phyloP scores from a whole-genome alignment of 2,797 vertebrate species.

The Cyclura pinguis region DNA sequence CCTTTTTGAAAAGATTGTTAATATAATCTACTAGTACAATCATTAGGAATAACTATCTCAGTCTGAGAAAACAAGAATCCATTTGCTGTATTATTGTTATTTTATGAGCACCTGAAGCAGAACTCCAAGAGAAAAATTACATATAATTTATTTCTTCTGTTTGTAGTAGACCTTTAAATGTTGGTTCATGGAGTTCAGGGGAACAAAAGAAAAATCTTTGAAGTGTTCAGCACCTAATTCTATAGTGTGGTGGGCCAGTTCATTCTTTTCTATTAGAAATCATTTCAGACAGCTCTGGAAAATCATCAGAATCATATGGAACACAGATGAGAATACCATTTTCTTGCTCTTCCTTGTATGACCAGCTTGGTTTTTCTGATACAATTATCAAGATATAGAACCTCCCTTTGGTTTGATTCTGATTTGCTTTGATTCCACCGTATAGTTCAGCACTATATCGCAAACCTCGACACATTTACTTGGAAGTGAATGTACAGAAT shows the following conservation, averaged over 20 bases:
- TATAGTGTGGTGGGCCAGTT: background rate
- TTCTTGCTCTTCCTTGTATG: slow-evolving; percentile 12
- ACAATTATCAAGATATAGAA: background rate
- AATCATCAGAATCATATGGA: background rate
- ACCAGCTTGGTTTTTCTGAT: background rate
- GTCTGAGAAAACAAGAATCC: slow-evolving; percentile 5
- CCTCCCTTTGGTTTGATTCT: background rate
- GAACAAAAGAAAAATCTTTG: slow-evolving; percentile 21
- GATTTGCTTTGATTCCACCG: too few relatives aligned
- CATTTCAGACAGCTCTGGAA: slow-evolving; percentile 28
- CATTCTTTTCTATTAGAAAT: slow-evolving; percentile 12
- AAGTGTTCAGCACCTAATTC: slow-evolving; percentile 38
- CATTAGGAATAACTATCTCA: background rate
- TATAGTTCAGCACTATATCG: background rate
- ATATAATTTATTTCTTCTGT: slow-evolving; percentile 34
- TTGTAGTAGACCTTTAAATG: slow-evolving; percentile 5
- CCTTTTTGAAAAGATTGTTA: background rate
- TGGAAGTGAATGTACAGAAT: background rate
- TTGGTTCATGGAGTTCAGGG: slow-evolving; percentile 1
- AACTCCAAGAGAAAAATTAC: background rate
- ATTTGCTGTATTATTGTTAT: background rate
- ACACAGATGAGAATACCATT: background rate
- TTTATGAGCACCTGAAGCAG: slow-evolving; percentile 9
- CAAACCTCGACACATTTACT: background rate
- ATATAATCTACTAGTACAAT: slow-evolving; percentile 2